Evolutionary conservation across 2,113 vertebrate genomes (phyloP).

Genomic region (Globicephala melas): DNA sequence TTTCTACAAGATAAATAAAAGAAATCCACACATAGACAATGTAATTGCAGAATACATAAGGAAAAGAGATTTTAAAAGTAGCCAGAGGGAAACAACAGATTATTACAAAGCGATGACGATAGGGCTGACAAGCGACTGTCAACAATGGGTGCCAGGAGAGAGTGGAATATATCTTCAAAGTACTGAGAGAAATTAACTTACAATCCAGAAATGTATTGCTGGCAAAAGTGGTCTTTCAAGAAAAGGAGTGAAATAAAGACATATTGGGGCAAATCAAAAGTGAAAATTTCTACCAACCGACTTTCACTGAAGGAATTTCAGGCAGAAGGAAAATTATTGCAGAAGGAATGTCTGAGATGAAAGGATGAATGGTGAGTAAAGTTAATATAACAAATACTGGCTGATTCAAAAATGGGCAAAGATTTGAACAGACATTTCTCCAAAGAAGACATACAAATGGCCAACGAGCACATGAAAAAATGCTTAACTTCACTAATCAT

Average conservation of each 20-base stretch:
- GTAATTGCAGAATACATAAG: neutral
- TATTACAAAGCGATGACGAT: slow-evolving; percentile 21
- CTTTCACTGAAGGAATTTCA: neutral
- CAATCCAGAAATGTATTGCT: neutral
- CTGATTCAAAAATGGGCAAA: neutral
- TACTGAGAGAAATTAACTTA: slow-evolving; percentile 36
- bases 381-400: neutral
- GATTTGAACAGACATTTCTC: neutral
- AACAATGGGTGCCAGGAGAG: neutral
- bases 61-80: slow-evolving; percentile 1
- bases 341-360: neutral
- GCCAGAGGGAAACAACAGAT: neutral
- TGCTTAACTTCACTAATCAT: neutral
- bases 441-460: neutral
- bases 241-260: slow-evolving; percentile 25
- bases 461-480: neutral
- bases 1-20: neutral
- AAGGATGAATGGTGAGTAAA: neutral
- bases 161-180: neutral
- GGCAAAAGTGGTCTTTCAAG: slow-evolving; percentile 25
- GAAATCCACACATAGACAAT: neutral
- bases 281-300: neutral
- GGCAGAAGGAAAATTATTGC: neutral
- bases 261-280: slow-evolving; percentile 25
- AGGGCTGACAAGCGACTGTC: neutral